Evolutionary conservation across 2,797 vertebrate species (phyloP), one percentile per base, ranked within the genome.

Genomic region (Platyrinchus mystaceus): DNA sequence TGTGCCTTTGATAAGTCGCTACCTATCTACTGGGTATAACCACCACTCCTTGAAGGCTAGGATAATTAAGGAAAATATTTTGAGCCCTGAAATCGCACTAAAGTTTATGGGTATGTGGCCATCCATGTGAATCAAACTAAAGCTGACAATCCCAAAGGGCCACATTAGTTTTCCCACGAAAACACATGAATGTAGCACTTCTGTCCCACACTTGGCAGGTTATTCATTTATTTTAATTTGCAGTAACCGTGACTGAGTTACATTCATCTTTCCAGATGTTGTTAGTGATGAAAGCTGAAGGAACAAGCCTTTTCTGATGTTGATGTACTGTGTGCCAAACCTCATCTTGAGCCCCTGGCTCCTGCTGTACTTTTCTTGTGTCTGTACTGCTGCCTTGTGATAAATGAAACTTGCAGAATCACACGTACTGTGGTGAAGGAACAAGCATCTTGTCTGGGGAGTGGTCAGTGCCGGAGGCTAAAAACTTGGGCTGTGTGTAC

Each of bases 231-330:
- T 95, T 96, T 96, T 89, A 80, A 92, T 94, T 94, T 93, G 90
- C 91, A 96, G 75, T 39, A 94, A 92, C 94, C 43, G 28, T 93
- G 94, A 96, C 96, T 84, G 80, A 87, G 88, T 87, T 91, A 93
- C 88, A 94, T 95, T 94, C 86, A 93, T 96, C 93, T 96, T 95
- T 86, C 83, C 90, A 96, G 93, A 93, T 94, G 95, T 80, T 96
- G 74, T 67, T 89, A 70, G 93, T 84, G 94, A 95, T 94, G 94
- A 95, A 97, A 95, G 91, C 95, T 64, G 36, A 93, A 94, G 91
- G 85, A 93, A 96, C 83, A 94, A 96, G 89, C 80, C 60, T 74
- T 96, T 90, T 94, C 88, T 94, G 91, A 89, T 96, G 93, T 88
- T 90, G 88, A 84, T 77, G 85, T 74, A 69, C 68, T 77, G 53